Evolutionary conservation across 2,797 vertebrate species (phyloP), one percentile per base, ranked within the genome.

Genomic region (Molossus alvarezi): DNA sequence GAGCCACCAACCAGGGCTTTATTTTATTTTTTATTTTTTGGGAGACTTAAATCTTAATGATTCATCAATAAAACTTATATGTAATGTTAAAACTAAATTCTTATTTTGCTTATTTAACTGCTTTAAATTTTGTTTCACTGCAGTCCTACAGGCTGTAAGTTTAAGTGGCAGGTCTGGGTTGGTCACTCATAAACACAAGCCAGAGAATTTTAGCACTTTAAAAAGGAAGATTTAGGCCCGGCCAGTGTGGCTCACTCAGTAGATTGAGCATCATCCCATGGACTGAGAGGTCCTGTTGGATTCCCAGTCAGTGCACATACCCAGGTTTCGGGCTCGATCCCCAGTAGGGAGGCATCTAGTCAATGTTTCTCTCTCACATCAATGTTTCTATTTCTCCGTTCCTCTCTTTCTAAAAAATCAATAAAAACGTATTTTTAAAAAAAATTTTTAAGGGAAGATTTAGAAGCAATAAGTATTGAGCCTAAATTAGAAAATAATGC

Each of bases 1-100:
- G 51, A 53, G 51, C 51, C 51, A 53, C 51, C 41, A 45, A 45
- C 51, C 12, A 53, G 51, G 51, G 51, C 51, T 53, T 53, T 53
- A 53, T 10, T 53, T 7, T 57, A 48, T 72, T 86, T 95, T 85
- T 84, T 82, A 76, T 86, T 95, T 85, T 84, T 82, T 96, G 23
- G 51, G 82, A 88, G 58, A 27, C 76, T 94, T 79, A 29, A 81
- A 76, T 87, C 21, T 60, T 96, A 62, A 89, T 90, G 73, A 72
- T 75, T 8, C 60, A 90, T 84, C 45, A 91, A 2, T 84, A 76
- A 82, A 92, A n/a, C 21, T 45, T 77, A 58, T 13, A 58, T 71
- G 67, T 83, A 77, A 48, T 57, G n/a, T 87, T 94, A 57, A 90
- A 69, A 75, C 9, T 75, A 27, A 62, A 33, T 48, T 83, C 58